These are phyloP conservation scores for Gymnothorax javanicus DNA, from an alignment of 2,797 vertebrate species.

Conservation along the genomic window DNA sequence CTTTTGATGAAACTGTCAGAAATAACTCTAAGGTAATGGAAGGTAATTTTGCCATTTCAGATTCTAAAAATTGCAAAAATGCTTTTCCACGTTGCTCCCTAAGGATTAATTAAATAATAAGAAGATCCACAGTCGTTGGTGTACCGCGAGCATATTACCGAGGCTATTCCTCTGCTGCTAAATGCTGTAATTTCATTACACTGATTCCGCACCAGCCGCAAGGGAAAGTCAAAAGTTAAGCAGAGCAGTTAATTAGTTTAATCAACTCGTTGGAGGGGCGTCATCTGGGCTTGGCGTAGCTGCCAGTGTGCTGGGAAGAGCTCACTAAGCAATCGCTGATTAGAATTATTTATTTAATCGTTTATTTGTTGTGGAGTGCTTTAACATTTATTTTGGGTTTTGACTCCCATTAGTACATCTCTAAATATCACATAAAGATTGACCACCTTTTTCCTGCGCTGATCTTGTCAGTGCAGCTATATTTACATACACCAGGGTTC, in stretches of 20 bases:
- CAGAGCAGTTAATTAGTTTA: not conserved
- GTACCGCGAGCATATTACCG: not conserved
- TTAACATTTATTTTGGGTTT: not conserved
- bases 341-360: not conserved
- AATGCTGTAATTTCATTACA: not conserved
- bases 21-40: not conserved
- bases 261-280: not conserved
- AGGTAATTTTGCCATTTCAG: not conserved
- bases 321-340: not conserved
- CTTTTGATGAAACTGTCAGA: no score
- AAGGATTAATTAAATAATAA: not conserved
- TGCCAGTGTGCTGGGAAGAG: not conserved
- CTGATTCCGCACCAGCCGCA: not conserved
- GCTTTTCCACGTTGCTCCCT: not conserved
- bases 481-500: no score
- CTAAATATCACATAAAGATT: not conserved
- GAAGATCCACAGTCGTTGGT: not conserved
- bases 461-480: no score
- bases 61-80: not conserved
- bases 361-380: not conserved
- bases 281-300: not conserved
- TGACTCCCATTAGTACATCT: not conserved
- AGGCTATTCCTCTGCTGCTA: not conserved
- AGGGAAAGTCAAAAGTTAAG: conserved; percentile 7
- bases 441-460: not conserved